Conservation (phyloP, 2,888 invertebrate genomes). For the Blastobasis adustella region DNA sequence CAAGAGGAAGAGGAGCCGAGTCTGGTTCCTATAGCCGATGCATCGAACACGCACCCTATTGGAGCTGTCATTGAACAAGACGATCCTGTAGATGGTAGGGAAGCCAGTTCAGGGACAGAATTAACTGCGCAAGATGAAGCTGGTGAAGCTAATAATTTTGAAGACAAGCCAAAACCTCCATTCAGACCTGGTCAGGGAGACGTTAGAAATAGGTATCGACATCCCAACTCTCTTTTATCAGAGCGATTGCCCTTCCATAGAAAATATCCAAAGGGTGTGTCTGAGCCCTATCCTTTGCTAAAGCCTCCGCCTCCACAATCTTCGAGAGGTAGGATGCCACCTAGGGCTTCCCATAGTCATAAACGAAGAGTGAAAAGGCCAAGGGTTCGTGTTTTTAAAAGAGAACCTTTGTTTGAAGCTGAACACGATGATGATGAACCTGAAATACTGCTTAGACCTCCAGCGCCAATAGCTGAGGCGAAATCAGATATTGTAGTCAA, state of each 20-base stretch:
- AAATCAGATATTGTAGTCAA: constrained; percentile 30
- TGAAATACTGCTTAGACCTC: constrained; percentile 45
- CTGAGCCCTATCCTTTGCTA: constrained; percentile 59
- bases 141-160: constrained; percentile 23
- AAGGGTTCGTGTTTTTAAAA: constrained; percentile 40
- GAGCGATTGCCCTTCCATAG: constrained; percentile 41
- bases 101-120: constrained; percentile 35
- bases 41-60: constrained; percentile 58
- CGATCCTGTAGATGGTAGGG: constrained; percentile 38
- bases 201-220: constrained; percentile 39
- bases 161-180: constrained; percentile 38
- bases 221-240: constrained; percentile 39
- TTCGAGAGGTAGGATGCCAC: constrained; percentile 18
- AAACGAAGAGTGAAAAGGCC: constrained; percentile 46
- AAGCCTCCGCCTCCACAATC: constrained; percentile 58
- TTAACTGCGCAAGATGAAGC: constrained; percentile 41
- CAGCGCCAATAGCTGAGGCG: constrained; percentile 38
- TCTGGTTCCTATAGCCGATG: constrained; percentile 55
- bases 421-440: constrained; percentile 30
- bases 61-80: constrained; percentile 67
- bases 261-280: constrained; percentile 47
- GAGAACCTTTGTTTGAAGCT: constrained; percentile 53
- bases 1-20: constrained; percentile 62
- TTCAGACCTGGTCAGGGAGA: constrained; percentile 31
- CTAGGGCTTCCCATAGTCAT: no score